Evolutionary conservation across 2,888 invertebrate species (phyloP), one percentile per base, ranked within the genome.

Genomic region (Marronus borbonicus): DNA sequence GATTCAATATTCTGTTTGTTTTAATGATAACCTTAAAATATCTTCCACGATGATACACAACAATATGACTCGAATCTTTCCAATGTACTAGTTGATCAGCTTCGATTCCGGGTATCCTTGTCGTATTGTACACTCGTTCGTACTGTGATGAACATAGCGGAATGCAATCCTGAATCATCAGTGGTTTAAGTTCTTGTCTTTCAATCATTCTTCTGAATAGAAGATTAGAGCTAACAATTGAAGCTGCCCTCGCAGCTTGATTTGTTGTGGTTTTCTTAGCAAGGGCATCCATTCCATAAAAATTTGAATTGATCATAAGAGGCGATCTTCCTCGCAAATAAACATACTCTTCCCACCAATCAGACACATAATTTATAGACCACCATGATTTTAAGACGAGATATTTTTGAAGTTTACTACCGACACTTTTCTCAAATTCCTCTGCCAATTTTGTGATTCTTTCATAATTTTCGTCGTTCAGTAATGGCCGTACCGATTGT

Each of bases 271-370:
- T 93, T 83, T 94, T 91, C 89, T 94, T 91, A 80, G 96, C 91
- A 81, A 97, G 93, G 3, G 97, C 96, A 87, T 97, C 97, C 76
- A 97, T 95, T 74, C 97, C 99, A 89, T 99, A 99, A 90, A 98
- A 99, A 90, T 99, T 99, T 62, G 98, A 98, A 90, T 99, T 99
- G 80, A 99, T 96, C 96, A 99, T 98, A 66, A 99, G 92, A 0
- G 99, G 97, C 1, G 97, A 95, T 77, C 99, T 93, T 20, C 98
- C 98, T 76, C 98, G 92, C 49, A 99, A 92, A 88, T 99, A 99
- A 28, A 99, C 98, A 87, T 98, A 99, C 88, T 99, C 98, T 89
- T 99, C 99, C 99, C 99, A 99, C 99, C 99, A 99, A 93, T 99
- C 99, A 1, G 98, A 98, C 0, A 99, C 98, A 90, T 98, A 97